Evolutionary conservation across 1,140 invertebrate genomes (phyloP).

Genomic region (Adoxophyes honmai): DNA sequence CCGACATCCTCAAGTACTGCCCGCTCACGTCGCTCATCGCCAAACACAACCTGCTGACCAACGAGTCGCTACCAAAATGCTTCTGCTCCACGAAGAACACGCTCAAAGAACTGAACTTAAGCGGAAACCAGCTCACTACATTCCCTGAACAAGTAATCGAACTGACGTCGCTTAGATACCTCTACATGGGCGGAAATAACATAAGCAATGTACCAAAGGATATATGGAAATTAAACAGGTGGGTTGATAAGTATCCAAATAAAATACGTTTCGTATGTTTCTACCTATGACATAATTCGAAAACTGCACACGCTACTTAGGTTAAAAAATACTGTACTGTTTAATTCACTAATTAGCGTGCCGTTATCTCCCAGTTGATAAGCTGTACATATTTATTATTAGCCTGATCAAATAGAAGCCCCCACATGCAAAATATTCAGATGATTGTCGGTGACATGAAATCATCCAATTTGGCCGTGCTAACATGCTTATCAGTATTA

Average conservation of each 20-base stretch:
- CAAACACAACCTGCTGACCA: conserved; percentile 91
- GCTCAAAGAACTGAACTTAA: conserved; percentile 92
- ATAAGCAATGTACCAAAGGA: conserved; percentile 89
- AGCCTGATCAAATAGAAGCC: background rate
- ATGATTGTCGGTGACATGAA: too few species aligned
- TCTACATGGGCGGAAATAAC: conserved; percentile 94
- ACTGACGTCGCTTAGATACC: conserved; percentile 84
- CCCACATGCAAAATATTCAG: background rate
- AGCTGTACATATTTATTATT: background rate
- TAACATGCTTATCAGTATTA: too few species aligned
- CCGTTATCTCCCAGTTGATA: background rate
- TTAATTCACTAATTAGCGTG: background rate
- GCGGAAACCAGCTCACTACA: conserved; percentile 90
- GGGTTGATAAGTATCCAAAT: conserved; percentile 30
- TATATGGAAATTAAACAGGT: conserved; percentile 89
- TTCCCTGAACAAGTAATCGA: conserved; percentile 94
- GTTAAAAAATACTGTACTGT: background rate
- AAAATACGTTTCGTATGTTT: background rate
- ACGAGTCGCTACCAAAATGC: conserved; percentile 91
- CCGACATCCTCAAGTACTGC: conserved; percentile 85
- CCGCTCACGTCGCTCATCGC: conserved; percentile 86
- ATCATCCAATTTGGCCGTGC: too few species aligned
- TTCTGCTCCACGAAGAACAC: conserved; percentile 78
- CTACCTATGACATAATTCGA: background rate
- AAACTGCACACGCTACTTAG: too few species aligned